A percentile compares a stretch with the other conserved stretches of the same genome.
phyloP scores from a whole-genome alignment of 2,113 vertebrate species.

The Poeciliopsis occidentalis region DNA sequence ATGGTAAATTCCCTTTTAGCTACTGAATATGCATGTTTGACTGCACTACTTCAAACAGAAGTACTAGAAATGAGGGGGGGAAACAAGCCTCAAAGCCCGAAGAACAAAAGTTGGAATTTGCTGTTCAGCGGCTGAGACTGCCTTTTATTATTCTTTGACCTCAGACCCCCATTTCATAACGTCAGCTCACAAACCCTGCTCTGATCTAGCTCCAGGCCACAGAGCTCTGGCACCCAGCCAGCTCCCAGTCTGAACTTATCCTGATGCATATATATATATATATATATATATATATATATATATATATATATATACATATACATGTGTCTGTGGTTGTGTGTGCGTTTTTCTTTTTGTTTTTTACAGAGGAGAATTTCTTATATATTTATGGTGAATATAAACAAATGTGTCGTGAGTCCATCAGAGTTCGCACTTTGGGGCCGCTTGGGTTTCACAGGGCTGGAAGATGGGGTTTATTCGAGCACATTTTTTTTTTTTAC shows the following conservation, averaged over 20 bases:
- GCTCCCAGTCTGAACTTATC: conserved; percentile 47
- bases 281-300: too few species aligned
- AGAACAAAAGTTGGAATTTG: conserved; percentile 28
- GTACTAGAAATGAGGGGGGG: background rate
- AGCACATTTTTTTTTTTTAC: conserved; percentile 3
- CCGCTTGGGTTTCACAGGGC: conserved; percentile 1
- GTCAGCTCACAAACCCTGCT: conserved; percentile 58
- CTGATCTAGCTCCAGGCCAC: conserved; percentile 71
- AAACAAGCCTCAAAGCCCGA: background rate
- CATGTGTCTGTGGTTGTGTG: too few species aligned
- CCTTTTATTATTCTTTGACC: conserved; percentile 63
- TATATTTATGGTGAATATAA: conserved; percentile 4
- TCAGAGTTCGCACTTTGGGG: background rate
- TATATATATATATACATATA: too few species aligned
- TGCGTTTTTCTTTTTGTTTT: background rate
- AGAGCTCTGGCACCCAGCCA: conserved; percentile 59
- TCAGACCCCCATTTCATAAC: conserved; percentile 62
- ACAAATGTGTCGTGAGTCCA: background rate
- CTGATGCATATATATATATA: conserved; percentile 31
- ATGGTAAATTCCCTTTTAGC: background rate
- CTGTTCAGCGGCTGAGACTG: conserved; percentile 40
- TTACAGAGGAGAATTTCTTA: background rate
- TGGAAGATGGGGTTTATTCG: conserved; percentile 24
- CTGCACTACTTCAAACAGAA: background rate
- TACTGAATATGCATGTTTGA: background rate